Evolutionary conservation across 1,140 invertebrate species (phyloP).

Genomic region (Pygmarrhopalites habei): DNA sequence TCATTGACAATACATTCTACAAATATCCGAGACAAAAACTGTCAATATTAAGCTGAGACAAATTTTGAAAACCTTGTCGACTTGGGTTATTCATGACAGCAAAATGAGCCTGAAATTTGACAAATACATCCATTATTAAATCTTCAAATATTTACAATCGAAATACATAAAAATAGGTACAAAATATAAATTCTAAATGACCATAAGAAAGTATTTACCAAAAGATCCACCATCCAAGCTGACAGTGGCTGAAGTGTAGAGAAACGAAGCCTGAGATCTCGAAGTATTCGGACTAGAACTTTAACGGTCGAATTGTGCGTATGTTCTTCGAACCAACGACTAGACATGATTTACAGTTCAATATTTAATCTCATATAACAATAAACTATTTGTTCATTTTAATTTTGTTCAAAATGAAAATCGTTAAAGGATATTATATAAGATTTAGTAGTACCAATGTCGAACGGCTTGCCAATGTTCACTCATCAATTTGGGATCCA

Average conservation of each 20-base stretch:
- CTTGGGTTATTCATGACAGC: slow-evolving; percentile 94
- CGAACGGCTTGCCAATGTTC: slow-evolving; percentile 86
- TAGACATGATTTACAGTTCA: no score
- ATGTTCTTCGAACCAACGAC: slow-evolving; percentile 97
- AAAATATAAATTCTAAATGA: no score
- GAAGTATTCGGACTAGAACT: slow-evolving; percentile 82
- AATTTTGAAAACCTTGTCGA: no score
- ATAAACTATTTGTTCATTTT: no score
- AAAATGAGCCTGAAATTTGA: slow-evolving; percentile 79
- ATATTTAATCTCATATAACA: no score
- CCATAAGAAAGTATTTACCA: slow-evolving; percentile 49
- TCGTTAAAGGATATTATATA: neutral
- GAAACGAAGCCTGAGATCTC: slow-evolving; percentile 82
- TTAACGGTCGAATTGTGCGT: slow-evolving; percentile 95
- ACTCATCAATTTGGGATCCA: slow-evolving; percentile 77
- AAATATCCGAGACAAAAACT: no score
- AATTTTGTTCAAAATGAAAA: no score
- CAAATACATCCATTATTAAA: no score
- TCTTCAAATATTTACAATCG: no score
- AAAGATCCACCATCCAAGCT: slow-evolving; percentile 92
- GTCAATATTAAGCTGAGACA: no score
- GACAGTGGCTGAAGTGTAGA: slow-evolving; percentile 82
- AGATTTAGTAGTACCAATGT: slow-evolving; percentile 53
- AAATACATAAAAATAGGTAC: neutral
- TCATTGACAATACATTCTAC: no score